Conservation (phyloP, 2,797 vertebrate species). For the Catharus ustulatus region DNA sequence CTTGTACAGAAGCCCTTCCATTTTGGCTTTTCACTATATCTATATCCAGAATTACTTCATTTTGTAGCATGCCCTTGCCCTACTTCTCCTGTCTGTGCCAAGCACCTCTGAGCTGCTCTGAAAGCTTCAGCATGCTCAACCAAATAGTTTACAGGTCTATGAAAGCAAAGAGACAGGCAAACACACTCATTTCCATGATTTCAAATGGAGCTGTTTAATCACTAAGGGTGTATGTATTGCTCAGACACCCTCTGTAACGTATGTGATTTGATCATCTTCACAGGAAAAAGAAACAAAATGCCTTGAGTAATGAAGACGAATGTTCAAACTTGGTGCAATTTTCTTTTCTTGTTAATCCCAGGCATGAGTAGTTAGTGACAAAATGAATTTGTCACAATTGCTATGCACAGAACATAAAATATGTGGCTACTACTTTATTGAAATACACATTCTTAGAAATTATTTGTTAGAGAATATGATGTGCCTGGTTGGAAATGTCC, state of each 20-base stretch:
- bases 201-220: background rate
- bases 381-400: conserved; percentile 86
- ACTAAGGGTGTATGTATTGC: background rate
- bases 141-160: background rate
- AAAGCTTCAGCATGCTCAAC: background rate
- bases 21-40: background rate
- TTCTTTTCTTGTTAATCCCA: conserved; percentile 85
- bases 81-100: background rate
- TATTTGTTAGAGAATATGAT: conserved; percentile 9
- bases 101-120: background rate
- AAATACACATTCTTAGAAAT: conserved; percentile 27
- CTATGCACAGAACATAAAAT: conserved; percentile 71
- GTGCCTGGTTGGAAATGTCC: background rate
- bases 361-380: conserved; percentile 80
- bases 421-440: background rate
- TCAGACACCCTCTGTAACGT: background rate
- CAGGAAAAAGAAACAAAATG: background rate
- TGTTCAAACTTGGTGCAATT: conserved; percentile 78
- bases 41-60: background rate
- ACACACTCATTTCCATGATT: background rate
- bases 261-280: background rate
- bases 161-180: background rate
- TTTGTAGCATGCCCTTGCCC: background rate
- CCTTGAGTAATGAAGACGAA: background rate
- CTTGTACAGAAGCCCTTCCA: background rate